A percentile compares a stretch with the other conserved stretches of the same genome.
Conservation (phyloP, 2,113 vertebrate species). For the Mormoops blainvillei region DNA sequence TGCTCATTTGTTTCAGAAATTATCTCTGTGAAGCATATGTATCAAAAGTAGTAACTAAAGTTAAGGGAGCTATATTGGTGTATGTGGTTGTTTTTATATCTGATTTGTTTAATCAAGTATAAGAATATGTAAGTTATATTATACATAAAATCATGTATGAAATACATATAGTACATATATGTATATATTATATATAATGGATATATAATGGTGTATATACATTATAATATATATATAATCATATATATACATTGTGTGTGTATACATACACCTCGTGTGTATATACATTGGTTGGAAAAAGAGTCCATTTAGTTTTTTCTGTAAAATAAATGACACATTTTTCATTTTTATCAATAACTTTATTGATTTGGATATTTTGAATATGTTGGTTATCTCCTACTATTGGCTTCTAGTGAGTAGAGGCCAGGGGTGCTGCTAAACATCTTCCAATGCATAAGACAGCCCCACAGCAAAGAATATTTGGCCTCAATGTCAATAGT, state of each 20-base stretch:
- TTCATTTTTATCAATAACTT: no score
- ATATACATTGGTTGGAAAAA: no score
- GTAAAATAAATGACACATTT: no score
- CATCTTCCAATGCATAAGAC: no score
- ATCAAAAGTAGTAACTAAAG: not conserved
- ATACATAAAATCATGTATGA: not conserved
- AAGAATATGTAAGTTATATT: slow-evolving; percentile 15
- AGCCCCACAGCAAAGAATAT: no score
- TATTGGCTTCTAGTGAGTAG: no score
- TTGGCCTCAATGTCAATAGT: no score
- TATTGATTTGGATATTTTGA: no score
- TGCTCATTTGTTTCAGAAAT: slow-evolving; percentile 29
- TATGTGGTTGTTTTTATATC: not conserved
- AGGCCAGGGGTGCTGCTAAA: no score
- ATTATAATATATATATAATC: not conserved
- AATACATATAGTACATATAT: not conserved
- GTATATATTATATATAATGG: not conserved
- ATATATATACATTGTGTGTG: not conserved
- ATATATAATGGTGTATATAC: not conserved
- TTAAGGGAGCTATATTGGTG: not conserved
- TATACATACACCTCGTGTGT: no score
- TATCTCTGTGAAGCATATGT: not conserved
- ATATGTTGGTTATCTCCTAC: no score
- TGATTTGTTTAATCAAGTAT: slow-evolving; percentile 17
- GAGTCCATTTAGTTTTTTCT: no score